phyloP scores from a whole-genome alignment of 2,797 vertebrate genomes.

The Tiaroga cobitis region DNA sequence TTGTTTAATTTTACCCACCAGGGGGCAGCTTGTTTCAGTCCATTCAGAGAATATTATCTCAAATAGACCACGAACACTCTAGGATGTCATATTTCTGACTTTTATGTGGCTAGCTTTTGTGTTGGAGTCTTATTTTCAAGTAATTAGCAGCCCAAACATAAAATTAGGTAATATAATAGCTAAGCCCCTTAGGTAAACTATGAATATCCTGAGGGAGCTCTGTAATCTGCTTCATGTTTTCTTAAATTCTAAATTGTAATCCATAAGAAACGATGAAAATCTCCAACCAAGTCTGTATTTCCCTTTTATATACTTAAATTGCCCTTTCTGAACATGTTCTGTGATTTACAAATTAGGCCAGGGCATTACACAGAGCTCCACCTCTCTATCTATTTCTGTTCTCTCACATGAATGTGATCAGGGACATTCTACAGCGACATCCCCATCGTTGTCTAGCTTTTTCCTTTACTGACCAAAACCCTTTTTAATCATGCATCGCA shows the following conservation, averaged over 20 bases:
- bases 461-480: constrained; percentile 29
- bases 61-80: neutral
- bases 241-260: constrained; percentile 4
- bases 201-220: constrained; percentile 7
- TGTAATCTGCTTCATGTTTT: constrained; percentile 5
- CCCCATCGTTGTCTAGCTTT: constrained; percentile 17
- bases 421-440: constrained; percentile 9
- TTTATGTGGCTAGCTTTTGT: neutral
- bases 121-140: constrained; percentile 7
- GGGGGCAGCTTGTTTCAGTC: constrained; percentile 74
- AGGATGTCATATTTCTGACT: neutral
- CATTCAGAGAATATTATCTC: constrained; percentile 28
- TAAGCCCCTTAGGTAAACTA: neutral
- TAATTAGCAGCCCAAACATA: constrained; percentile 11
- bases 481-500: constrained; percentile 41
- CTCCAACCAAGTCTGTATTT: neutral
- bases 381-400: neutral
- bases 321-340: constrained; percentile 21
- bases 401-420: constrained; percentile 4
- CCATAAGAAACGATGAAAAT: neutral
- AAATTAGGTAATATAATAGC: neutral
- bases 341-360: constrained; percentile 30
- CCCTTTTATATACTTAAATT: constrained; percentile 1
- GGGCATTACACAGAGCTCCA: constrained; percentile 2
- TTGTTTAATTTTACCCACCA: constrained; percentile 70